Base-by-base conservation (phyloP, 1,140 invertebrate genomes). In the Anoplophora glabripennis region DNA sequence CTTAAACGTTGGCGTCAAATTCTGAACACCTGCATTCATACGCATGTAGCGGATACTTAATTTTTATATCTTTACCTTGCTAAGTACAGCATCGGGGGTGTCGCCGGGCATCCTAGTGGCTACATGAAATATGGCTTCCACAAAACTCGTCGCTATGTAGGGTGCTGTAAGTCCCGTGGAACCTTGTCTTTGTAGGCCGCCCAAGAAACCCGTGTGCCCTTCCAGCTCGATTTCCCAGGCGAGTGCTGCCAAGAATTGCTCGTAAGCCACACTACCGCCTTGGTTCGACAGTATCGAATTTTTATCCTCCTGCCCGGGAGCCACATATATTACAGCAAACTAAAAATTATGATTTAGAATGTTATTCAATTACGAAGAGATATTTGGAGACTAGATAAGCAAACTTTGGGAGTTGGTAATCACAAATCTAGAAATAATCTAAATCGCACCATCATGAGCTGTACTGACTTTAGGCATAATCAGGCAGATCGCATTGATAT, bases 171-270 rank as follows among this genome's bases (percentile, higher is more conserved):
- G 85, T 0, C 96, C 96, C 17, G 92, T 94, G 1, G 87, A 89
- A 67, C 92, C 92, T 62, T 96, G 95, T 37, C 89, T 84, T 53
- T 96, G 89, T 37, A 99, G 78, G 0, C 98, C 98, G 4, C 98
- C 98, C 49, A 94, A 79, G 76, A 99, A 99, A 1, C 97, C 98
- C 15, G 90, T 90, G 75, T 99, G 97, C 8, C 85, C 89, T 76
- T 96, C 93, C 56, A 99, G 77, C 72, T 99, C 95, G 44, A 94
- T 89, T 82, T 97, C 94, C 96, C 96, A 99, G 7, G 94, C 96
- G 7, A 99, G 77, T 8, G 92, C 90, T 1, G 93, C 88, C 3
- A 99, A 85, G 79, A 99, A 99, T 60, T 88, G 88, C 78, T 99
- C 95, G 79, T 95, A 99, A 10, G 88, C 90, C 59, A 89, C 88